Evolutionary conservation across 2,797 vertebrate species (phyloP).

Genomic region (Clarias platycephalus): DNA sequence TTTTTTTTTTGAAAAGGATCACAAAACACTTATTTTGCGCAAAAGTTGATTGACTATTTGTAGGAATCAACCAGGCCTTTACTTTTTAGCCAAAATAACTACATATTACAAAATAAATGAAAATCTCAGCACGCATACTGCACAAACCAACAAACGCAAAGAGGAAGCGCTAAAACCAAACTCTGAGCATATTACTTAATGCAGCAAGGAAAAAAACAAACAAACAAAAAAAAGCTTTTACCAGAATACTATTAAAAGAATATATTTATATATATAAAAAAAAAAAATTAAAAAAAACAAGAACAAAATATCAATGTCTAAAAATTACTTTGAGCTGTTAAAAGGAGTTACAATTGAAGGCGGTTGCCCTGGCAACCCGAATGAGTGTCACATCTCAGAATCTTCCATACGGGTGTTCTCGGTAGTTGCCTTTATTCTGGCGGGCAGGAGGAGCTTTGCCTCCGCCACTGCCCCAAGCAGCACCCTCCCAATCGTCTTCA

Average conservation of each 20-base stretch:
- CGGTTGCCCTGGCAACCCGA: constrained; percentile 72
- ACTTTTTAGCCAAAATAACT: neutral
- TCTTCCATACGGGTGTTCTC: constrained; percentile 78
- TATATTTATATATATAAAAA: constrained; percentile 28
- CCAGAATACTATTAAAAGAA: constrained; percentile 60
- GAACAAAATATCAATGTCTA: constrained; percentile 43
- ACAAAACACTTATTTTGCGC: neutral
- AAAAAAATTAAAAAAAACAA: constrained; percentile 36
- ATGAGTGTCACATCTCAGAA: constrained; percentile 73
- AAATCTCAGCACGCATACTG: neutral
- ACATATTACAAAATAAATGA: neutral
- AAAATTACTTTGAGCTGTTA: constrained; percentile 78
- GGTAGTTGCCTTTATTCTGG: constrained; percentile 85
- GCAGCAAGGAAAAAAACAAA: neutral
- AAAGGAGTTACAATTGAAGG: constrained; percentile 74
- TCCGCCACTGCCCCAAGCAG: constrained; percentile 72
- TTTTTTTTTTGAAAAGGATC: constrained; percentile 1
- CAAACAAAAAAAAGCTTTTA: constrained; percentile 34
- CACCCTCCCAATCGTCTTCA: constrained; percentile 93
- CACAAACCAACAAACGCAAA: constrained; percentile 19
- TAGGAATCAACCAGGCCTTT: neutral
- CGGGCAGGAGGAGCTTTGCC: constrained; percentile 84
- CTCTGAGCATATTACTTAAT: neutral
- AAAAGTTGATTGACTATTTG: neutral
- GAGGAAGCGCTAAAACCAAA: constrained; percentile 5